Evolutionary conservation across 2,797 vertebrate species (phyloP), one percentile per base, ranked within the genome.

Genomic region (Girardinus metallicus): DNA sequence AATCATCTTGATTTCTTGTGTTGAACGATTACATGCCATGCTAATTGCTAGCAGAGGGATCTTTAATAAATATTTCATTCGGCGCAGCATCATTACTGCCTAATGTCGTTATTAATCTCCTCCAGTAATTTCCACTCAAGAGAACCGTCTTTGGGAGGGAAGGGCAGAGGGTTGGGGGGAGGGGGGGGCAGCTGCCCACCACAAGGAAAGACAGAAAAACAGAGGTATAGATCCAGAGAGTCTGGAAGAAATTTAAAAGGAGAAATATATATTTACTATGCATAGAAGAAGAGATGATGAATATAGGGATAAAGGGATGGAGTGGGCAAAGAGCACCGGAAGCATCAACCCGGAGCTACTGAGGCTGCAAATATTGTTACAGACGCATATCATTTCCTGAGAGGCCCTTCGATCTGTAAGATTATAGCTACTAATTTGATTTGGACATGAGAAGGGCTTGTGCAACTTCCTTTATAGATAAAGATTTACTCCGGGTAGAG

Each of bases 61-160:
- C 94, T 96, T 96, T 96, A 96, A 96, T 96, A 96, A 96, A 96
- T 96, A 96, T 96, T 96, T 95, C 92, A 96, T 95, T 95, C 94
- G 87, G 90, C 84, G 90, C 93, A 93, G 95, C 96, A 96, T 96
- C 96, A 95, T 96, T 96, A 96, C 94, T 88, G 94, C 90, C 94
- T 96, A 95, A 95, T 96, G 93, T 94, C 89, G 93, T 96, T 96
- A 95, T 96, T 96, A 95, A 96, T 96, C 95, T 96, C 92, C 88
- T 90, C 94, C 90, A 90, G 94, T 96, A 95, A 96, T 96, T 96
- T 95, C 93, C 91, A 94, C 91, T 94, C 91, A 90, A 86, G 93
- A 94, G 91, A 82, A 94, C 92, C 77, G 83, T 92, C 93, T 95
- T 95, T 94, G 91, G 93, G 91, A 90, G 87, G 89, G 85, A 85